A percentile compares a stretch with the other conserved stretches of the same genome.
These are phyloP conservation scores for Leptatherina wallacei DNA, from an alignment of 2,797 vertebrate genomes.

Conservation along the genomic window DNA sequence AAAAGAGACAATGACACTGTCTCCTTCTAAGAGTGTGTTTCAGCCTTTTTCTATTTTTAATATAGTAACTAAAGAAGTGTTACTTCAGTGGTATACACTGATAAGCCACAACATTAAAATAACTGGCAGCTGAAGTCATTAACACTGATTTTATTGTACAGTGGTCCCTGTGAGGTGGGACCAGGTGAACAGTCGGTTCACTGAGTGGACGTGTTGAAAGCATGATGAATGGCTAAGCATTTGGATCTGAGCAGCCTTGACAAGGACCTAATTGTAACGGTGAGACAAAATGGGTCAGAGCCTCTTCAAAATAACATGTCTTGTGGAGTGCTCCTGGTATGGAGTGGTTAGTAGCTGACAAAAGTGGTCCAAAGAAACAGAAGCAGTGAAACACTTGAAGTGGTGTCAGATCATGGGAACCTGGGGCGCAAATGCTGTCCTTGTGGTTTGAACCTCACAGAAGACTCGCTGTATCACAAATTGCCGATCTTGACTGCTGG, in stretches of 20 bases:
- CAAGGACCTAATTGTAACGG: background rate
- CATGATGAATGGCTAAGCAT: background rate
- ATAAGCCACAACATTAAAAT: background rate
- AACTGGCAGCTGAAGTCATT: background rate
- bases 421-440: background rate
- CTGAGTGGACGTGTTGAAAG: background rate
- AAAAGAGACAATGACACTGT: background rate
- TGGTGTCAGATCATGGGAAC: background rate
- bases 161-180: too few species aligned
- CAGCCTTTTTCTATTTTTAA: too few species aligned
- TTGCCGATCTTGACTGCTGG: background rate
- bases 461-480: too few species aligned
- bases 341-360: background rate
- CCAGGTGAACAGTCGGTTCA: background rate
- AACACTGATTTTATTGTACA: background rate
- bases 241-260: too few species aligned
- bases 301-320: background rate
- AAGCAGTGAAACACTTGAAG: background rate
- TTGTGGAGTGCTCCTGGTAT: background rate
- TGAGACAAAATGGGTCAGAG: background rate
- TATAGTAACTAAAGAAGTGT: too few species aligned
- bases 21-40: background rate
- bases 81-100: background rate
- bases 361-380: background rate
- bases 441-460: background rate